Conservation (phyloP, 2,113 vertebrate species). For the Plestiodon gilberti region DNA sequence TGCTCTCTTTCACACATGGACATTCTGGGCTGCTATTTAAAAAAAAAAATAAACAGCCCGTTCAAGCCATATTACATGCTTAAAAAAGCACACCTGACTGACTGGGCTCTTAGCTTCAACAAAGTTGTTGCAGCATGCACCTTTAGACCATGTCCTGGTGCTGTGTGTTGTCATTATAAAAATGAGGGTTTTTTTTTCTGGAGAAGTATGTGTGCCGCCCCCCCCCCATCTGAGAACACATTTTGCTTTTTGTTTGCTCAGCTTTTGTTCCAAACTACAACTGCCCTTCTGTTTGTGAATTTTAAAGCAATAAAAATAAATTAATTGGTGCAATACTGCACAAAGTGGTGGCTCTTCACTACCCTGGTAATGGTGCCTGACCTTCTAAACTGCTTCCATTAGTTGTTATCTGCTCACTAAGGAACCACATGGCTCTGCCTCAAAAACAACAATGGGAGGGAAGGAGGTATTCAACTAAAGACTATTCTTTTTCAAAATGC, state of each 20-base stretch:
- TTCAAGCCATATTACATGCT: too few relatives aligned
- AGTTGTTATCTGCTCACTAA: conserved; percentile 9
- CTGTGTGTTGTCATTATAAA: not conserved
- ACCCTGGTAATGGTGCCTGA: conserved; percentile 3
- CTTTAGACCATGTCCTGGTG: not conserved
- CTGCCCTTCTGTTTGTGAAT: not conserved
- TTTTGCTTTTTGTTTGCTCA: conserved; percentile 8
- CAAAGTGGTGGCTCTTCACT: not conserved
- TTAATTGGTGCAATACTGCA: not conserved
- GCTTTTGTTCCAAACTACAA: conserved; percentile 3
- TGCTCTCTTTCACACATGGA: too few relatives aligned
- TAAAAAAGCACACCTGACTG: too few relatives aligned
- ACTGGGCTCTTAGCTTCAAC: not conserved
- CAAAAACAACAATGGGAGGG: conserved; percentile 1
- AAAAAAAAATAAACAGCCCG: too few relatives aligned
- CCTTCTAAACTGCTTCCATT: not conserved
- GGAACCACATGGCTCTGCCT: not conserved
- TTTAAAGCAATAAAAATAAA: conserved; percentile 17
- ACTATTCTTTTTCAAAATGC: conserved; percentile 5
- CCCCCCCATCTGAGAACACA: rapidly evolving
- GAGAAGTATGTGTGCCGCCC: not conserved
- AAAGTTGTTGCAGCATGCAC: not conserved
- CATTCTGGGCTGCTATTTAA: too few relatives aligned
- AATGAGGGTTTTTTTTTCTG: not conserved
- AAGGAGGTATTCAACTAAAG: conserved; percentile 20